These are phyloP conservation scores for Leucophora obtusa DNA, from an alignment of 2,888 invertebrate species.

Conservation along the genomic window DNA sequence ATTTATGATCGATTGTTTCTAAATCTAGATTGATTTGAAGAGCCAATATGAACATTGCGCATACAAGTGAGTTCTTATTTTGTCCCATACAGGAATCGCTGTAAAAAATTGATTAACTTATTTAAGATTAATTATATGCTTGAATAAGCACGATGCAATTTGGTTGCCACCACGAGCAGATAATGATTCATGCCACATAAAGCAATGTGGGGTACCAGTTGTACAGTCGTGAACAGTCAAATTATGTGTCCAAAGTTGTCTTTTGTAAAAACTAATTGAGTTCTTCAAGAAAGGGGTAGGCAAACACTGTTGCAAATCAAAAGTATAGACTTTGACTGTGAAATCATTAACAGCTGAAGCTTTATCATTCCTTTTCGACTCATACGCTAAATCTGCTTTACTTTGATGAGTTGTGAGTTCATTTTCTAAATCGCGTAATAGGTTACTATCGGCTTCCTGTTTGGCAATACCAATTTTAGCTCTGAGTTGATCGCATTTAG, in stretches of 20 bases:
- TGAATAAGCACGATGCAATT: conserved; percentile 61
- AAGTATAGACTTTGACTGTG: conserved; percentile 54
- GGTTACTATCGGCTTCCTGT: no score
- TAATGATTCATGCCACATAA: conserved; percentile 64
- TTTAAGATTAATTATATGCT: conserved; percentile 33
- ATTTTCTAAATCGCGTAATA: no score
- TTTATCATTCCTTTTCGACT: no score
- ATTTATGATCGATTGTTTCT: conserved; percentile 61
- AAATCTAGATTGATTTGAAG: conserved; percentile 38
- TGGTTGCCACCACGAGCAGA: conserved; percentile 62
- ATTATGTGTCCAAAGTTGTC: conserved; percentile 37
- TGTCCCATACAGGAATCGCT: conserved; percentile 61
- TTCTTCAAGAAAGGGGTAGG: no score
- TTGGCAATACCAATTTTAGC: no score
- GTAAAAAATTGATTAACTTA: conserved; percentile 58
- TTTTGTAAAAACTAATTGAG: no score
- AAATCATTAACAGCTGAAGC: conserved; percentile 32
- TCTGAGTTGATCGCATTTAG: no score
- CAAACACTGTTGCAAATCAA: conserved; percentile 64
- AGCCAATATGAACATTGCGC: conserved; percentile 61
- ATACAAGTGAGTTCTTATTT: conserved; percentile 63
- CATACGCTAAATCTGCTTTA: no score
- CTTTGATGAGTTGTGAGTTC: no score
- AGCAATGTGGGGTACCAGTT: conserved; percentile 53
- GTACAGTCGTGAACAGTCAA: no score